A percentile compares a stretch with the other conserved stretches of the same genome.
These are phyloP conservation scores for Phocoena phocoena DNA, from an alignment of 2,113 vertebrate genomes.

Conservation along the genomic window DNA sequence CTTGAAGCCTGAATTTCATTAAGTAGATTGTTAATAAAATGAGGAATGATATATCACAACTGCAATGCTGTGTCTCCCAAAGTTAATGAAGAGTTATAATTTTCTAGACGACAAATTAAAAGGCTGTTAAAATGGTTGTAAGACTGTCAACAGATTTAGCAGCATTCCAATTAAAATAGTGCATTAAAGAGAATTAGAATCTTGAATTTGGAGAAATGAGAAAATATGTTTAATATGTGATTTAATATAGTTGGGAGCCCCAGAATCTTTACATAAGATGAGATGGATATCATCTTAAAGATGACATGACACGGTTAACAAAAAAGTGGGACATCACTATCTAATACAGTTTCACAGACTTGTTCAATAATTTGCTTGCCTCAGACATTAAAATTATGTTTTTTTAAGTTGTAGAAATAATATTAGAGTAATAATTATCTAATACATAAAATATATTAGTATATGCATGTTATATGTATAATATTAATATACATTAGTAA, in stretches of 20 bases:
- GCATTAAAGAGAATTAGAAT: slow-evolving; percentile 80
- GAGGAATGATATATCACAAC: slow-evolving; percentile 82
- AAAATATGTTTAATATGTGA: slow-evolving; percentile 78
- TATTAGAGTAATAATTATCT: background rate
- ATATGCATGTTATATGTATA: background rate
- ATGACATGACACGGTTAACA: slow-evolving; percentile 53
- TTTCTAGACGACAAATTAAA: slow-evolving; percentile 87
- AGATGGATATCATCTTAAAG: slow-evolving; percentile 57
- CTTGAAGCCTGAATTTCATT: slow-evolving; percentile 82
- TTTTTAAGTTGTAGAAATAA: slow-evolving; percentile 17
- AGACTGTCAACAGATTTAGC: slow-evolving; percentile 81
- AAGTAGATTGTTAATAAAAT: slow-evolving; percentile 83
- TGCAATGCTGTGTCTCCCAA: slow-evolving; percentile 81
- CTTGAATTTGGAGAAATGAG: slow-evolving; percentile 78
- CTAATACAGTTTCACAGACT: background rate
- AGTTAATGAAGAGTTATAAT: slow-evolving; percentile 86
- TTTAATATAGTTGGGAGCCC: slow-evolving; percentile 64
- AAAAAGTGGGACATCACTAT: slow-evolving; percentile 36
- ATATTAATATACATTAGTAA: background rate
- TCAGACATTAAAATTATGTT: slow-evolving; percentile 8
- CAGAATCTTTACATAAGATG: slow-evolving; percentile 62
- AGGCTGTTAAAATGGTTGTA: slow-evolving; percentile 84
- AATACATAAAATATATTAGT: background rate
- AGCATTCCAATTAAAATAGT: slow-evolving; percentile 83
- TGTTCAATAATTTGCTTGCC: background rate